Evolutionary conservation across 2,113 vertebrate genomes (phyloP).

Genomic region (Eubucco bourcierii): DNA sequence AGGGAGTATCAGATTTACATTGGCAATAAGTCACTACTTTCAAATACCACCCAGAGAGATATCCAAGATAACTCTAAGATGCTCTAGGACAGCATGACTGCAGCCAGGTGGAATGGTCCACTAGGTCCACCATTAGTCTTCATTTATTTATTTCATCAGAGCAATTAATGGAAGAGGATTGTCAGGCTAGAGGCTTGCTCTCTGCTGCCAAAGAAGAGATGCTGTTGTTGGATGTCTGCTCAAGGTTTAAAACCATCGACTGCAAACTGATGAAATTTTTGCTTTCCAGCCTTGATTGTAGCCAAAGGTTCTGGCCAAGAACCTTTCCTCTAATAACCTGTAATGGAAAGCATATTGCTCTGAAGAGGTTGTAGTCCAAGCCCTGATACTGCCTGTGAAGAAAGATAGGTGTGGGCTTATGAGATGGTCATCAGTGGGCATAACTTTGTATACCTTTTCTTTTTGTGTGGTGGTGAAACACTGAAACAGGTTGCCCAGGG

Average conservation of each 20-base stretch:
- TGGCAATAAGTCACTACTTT: conserved; percentile 39
- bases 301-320: background rate
- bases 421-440: background rate
- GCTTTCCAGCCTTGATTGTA: background rate
- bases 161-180: conserved; percentile 27
- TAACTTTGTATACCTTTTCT: background rate
- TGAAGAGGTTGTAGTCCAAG: background rate
- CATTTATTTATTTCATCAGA: conserved; percentile 41
- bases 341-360: background rate
- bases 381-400: background rate
- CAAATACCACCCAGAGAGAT: background rate
- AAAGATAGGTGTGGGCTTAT: background rate
- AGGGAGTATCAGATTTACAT: conserved; percentile 47
- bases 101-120: background rate
- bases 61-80: background rate
- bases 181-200: background rate
- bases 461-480: background rate
- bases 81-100: conserved; percentile 57
- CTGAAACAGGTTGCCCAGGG: too few relatives aligned
- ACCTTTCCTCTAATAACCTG: background rate
- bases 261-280: background rate
- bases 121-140: conserved; percentile 45
- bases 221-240: background rate
- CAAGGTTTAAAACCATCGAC: background rate
- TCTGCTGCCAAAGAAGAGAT: background rate